A percentile compares a stretch with the other conserved stretches of the same genome.
These are phyloP conservation scores for Panonychus citri DNA, from an alignment of 1,140 invertebrate species.

Conservation along the genomic window DNA sequence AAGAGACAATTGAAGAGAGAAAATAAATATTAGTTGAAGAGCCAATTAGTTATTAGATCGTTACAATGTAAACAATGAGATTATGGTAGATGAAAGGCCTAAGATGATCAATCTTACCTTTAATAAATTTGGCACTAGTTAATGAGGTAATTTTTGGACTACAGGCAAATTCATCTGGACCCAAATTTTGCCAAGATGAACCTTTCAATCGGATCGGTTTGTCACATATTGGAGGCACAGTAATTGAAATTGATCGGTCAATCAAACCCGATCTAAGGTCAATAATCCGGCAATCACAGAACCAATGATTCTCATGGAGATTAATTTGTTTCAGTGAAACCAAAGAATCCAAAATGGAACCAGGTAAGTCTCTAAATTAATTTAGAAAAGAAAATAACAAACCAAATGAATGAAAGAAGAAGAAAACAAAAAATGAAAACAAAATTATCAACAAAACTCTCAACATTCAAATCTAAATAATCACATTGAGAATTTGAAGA, in stretches of 20 bases:
- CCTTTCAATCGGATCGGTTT: constrained; percentile 33
- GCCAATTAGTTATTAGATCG: too few relatives aligned
- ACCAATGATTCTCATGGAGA: constrained; percentile 52
- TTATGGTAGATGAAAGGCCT: too few relatives aligned
- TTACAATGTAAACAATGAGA: too few relatives aligned
- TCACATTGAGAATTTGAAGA: too few relatives aligned
- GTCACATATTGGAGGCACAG: constrained; percentile 39
- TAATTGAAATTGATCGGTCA: constrained; percentile 42
- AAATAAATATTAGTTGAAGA: too few relatives aligned
- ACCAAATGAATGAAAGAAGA: too few relatives aligned
- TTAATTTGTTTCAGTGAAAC: constrained; percentile 43
- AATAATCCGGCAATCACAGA: constrained; percentile 48
- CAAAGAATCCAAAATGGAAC: constrained; percentile 30
- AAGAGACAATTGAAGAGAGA: not conserved
- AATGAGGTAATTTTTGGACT: constrained; percentile 26
- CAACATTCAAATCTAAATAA: too few relatives aligned
- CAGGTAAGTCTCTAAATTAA: constrained; percentile 21
- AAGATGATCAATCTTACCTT: too few relatives aligned
- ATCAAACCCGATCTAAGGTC: constrained; percentile 52
- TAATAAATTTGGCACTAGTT: not conserved
- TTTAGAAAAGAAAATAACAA: too few relatives aligned
- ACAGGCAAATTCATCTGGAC: constrained; percentile 54
- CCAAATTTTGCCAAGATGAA: constrained; percentile 42
- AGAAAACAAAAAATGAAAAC: too few relatives aligned
- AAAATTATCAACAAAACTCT: too few relatives aligned